phyloP scores from a whole-genome alignment of 2,888 invertebrate genomes.

The Cephus sareptanus region DNA sequence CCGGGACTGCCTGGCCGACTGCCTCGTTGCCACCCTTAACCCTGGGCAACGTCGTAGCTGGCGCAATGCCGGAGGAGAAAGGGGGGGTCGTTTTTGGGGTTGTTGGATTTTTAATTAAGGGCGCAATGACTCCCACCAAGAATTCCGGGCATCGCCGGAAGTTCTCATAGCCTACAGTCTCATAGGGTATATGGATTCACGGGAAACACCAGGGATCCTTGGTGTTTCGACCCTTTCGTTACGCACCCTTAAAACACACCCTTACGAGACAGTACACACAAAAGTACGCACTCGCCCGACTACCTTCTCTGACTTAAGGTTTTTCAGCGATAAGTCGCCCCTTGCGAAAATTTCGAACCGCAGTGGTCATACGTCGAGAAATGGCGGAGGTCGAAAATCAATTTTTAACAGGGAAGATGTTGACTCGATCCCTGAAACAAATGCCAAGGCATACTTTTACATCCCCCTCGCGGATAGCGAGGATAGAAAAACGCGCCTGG shows the following conservation, averaged over 20 bases:
- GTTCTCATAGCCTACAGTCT: constrained; percentile 35
- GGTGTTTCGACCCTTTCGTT: neutral
- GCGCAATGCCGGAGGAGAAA: constrained; percentile 18
- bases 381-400: constrained; percentile 43
- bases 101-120: constrained; percentile 67
- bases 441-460: neutral
- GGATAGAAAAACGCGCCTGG: constrained; percentile 19
- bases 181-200: constrained; percentile 37
- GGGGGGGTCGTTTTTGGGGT: constrained; percentile 51
- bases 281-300: neutral
- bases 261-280: neutral
- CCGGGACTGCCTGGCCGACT: constrained; percentile 45
- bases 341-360: neutral
- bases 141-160: constrained; percentile 59
- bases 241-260: neutral
- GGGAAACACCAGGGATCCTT: neutral
- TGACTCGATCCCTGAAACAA: constrained; percentile 45
- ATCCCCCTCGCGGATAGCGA: neutral
- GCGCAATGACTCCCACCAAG: constrained; percentile 63
- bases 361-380: neutral
- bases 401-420: constrained; percentile 59
- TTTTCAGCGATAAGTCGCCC: neutral
- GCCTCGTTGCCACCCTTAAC: constrained; percentile 52
- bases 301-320: neutral
- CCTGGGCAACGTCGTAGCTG: constrained; percentile 28